Evolutionary conservation across 2,113 vertebrate species (phyloP), one percentile per base, ranked within the genome.

Genomic region (Corythornis madagascariensis): DNA sequence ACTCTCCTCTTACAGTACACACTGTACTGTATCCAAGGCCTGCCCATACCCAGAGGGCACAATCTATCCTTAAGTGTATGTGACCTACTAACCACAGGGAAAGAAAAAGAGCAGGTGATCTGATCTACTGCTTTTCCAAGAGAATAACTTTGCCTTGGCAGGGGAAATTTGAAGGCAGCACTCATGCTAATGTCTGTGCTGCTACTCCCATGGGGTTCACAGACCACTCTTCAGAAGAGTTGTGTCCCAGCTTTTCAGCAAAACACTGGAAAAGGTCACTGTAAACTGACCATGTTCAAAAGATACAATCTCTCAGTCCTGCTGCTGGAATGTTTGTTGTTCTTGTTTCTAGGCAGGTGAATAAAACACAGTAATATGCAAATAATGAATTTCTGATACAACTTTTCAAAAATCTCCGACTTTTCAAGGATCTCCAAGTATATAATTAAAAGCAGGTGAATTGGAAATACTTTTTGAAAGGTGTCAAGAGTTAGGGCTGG

Each of bases 1-100:
- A 70, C 16, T 94, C n/a, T 59, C 8, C 29, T 71, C 28, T 70
- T 80, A 43, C 0, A 84, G 88, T 71, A 53, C 2, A 13, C 1
- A 3, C 60, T 80, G 53, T 67, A 25, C 78, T 60, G 43, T 60
- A 74, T 74, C n/a, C 2, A 2, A 85, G 53, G 75, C 79, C 89
- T 76, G 56, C 56, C 61, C 21, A 50, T 64, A 87, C 82, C 92
- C 45, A 69, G 76, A 91, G 45, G 84, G 66, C 82, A 93, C 64
- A 80, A 75, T 93, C 67, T 74, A 56, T 65, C 87, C 69, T 87
- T 89, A 88, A 83, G 70, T 78, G 87, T 71, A 63, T 13, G 52
- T 94, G 87, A 92, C 89, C 87, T 94, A 90, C 86, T 90, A 95
- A 88, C 79, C 86, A 88, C 43, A 74, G 72, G 1, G 10, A 15